Evolutionary conservation across 2,888 invertebrate species (phyloP), one percentile per base, ranked within the genome.

Genomic region (Panzeria rudis): DNA sequence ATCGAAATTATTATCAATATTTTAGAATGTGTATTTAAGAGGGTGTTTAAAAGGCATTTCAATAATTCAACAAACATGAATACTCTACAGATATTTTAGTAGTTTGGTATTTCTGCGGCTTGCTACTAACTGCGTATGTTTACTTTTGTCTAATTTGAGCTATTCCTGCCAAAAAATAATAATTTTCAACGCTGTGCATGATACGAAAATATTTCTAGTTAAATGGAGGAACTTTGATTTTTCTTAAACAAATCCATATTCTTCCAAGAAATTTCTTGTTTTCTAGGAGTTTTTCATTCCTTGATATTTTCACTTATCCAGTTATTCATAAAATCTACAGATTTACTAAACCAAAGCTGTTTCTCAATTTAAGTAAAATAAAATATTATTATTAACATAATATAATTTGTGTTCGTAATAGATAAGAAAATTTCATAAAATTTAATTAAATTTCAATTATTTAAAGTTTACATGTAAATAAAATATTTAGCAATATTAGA

Each of bases 401-500:
- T 69, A 38, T 32, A 15, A 7, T 15, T 32, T 54, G 9, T 79
- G 79, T 32, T 64, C n/a, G 64, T 25, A 44, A 54, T 6, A 44
- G 62, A 72, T 64, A 79, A 64, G 44, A 72, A 62, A 41, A 62
- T 69, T 25, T 44, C 17, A 52, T 52, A 23, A 44, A 41, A 52
- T 72, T 64, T 47, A 64, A 79, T 79, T 71, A 44, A 71, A 79
- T 54, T 78, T 69, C 69, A 69, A 78, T 69, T 61, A 71, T 77
- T 44, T 25, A 2, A 38, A 44, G 29, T n/a, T 15, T n/a, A 0
- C 7, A 20, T n/a, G 1, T 7, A 59, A 15, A 66, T 20, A 66
- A 75, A 66, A 15, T 66, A 20, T 62, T 25, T 54, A 23, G 23
- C 15, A 17, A n/a, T n/a, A n/a, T n/a, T n/a, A n/a, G 15, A 50